Evolutionary conservation across 2,113 vertebrate genomes (phyloP), one percentile per base, ranked within the genome.

Genomic region (Apodemus sylvaticus): DNA sequence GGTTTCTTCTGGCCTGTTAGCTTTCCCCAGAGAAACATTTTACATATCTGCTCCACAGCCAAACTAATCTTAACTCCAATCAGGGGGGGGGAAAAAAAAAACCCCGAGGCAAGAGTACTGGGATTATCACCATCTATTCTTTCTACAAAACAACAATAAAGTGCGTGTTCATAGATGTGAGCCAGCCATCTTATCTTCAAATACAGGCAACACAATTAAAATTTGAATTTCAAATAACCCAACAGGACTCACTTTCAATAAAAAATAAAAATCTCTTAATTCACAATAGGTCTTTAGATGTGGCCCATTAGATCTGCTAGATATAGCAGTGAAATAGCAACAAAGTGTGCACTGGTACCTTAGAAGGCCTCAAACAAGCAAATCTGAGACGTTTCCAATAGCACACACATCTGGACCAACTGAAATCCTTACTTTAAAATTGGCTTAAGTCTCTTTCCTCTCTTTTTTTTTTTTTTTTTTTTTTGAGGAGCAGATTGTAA

Each of bases 151-250:
- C 94, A 97, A 95, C 86, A 96, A 88, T 83, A 95, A 97, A 96
- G 88, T 94, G 60, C 96, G 76, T 79, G 34, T 90, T 95, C 93
- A 93, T 31, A 60, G 39, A 94, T 39, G 26, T 36, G 60, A 95
- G 55, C 51, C 42, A 91, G 70, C 26, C 76, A 39, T 55, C 74
- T 97, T 85, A 95, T 81, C 85, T 94, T 94, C 90, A 93, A 60
- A 96, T 78, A 97, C 89, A 90, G 93, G 89, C 66, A 97, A 93
- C 96, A 96, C 94, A 95, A 92, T 62, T 94, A 79, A 91, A 95
- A 68, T 74, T 0, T 93, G 51, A 97, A 96, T 93, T 90, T 92
- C 83, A 94, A 96, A 89, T 64, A 96, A 92, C 36, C n/a, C 64
- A 92, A 94, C 20, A 76, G 1, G 42, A 94, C 26, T 94, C 68